A percentile compares a stretch with the other conserved stretches of the same genome.
These are phyloP conservation scores for Aurelia coerulea DNA, from an alignment of 30 jellyfish, hydroid and myxozoan species.

Conservation along the genomic window DNA sequence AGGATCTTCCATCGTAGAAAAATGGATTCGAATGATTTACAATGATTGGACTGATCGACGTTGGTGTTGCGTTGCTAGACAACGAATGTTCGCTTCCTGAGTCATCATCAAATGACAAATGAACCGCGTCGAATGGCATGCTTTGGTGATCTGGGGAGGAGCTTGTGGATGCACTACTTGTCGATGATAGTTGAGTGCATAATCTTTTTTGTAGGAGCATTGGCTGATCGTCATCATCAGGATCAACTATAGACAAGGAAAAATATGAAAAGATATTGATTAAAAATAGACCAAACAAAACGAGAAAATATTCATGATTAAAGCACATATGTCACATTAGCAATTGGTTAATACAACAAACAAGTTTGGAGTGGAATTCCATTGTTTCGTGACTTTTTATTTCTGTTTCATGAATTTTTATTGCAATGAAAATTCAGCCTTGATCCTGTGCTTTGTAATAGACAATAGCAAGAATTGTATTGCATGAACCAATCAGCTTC, in stretches of 20 bases:
- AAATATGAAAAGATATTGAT: background rate
- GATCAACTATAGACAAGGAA: slow-evolving; percentile 66
- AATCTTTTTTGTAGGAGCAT: slow-evolving; percentile 75
- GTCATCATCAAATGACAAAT: slow-evolving; percentile 82
- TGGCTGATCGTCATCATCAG: slow-evolving; percentile 82
- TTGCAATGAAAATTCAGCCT: no score
- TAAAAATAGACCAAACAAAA: background rate
- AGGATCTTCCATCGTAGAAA: slow-evolving; percentile 75
- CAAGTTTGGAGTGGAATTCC: no score
- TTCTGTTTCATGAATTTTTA: no score
- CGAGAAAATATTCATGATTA: background rate
- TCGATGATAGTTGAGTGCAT: slow-evolving; percentile 70
- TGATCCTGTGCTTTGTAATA: no score
- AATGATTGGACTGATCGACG: slow-evolving; percentile 35
- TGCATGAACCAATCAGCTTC: no score
- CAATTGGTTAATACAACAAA: no score
- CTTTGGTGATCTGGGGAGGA: slow-evolving; percentile 88
- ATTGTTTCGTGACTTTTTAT: no score
- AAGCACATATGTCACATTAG: no score
- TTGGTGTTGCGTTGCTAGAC: slow-evolving; percentile 40
- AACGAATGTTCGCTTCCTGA: slow-evolving; percentile 89
- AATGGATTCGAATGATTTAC: slow-evolving; percentile 43
- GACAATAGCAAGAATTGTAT: no score
- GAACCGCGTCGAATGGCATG: slow-evolving; percentile 61
- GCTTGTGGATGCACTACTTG: slow-evolving; percentile 88